A percentile compares a stretch with the other conserved stretches of the same genome.
Conservation (phyloP, 2,888 invertebrate species). For the Sympetrum striolatum region DNA sequence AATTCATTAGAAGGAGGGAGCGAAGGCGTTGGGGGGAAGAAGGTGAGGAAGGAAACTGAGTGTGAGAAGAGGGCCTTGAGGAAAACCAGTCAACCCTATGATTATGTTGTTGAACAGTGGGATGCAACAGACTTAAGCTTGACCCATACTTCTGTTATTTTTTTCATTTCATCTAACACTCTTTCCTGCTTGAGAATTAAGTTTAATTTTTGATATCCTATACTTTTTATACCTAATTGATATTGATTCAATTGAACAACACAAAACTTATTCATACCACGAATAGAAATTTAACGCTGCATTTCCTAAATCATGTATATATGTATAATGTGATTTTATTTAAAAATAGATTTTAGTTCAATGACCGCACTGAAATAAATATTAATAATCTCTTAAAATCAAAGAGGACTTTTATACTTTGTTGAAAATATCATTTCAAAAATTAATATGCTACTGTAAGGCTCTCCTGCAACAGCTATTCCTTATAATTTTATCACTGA, state of each 20-base stretch:
- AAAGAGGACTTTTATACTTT: too few species aligned
- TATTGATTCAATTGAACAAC: background rate
- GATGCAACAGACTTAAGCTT: background rate
- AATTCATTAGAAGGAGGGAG: conserved; percentile 2
- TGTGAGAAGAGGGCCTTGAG: background rate
- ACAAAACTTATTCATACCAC: too few species aligned
- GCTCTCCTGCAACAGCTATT: too few species aligned
- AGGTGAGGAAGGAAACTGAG: background rate
- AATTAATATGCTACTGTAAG: too few species aligned
- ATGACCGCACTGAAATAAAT: too few species aligned
- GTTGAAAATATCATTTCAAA: too few species aligned
- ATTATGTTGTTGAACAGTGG: background rate
- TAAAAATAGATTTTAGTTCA: too few species aligned
- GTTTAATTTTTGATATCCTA: background rate
- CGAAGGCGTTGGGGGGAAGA: background rate
- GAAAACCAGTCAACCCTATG: background rate
- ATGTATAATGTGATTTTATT: too few species aligned
- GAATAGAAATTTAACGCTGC: too few species aligned
- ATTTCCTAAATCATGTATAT: too few species aligned
- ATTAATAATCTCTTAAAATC: too few species aligned
- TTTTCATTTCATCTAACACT: background rate
- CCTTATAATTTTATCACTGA: too few species aligned
- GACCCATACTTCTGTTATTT: background rate
- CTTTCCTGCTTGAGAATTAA: background rate
- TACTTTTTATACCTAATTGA: background rate